Evolutionary conservation across 1,140 invertebrate species (phyloP).

Genomic region (Polypedilum pembai): DNA sequence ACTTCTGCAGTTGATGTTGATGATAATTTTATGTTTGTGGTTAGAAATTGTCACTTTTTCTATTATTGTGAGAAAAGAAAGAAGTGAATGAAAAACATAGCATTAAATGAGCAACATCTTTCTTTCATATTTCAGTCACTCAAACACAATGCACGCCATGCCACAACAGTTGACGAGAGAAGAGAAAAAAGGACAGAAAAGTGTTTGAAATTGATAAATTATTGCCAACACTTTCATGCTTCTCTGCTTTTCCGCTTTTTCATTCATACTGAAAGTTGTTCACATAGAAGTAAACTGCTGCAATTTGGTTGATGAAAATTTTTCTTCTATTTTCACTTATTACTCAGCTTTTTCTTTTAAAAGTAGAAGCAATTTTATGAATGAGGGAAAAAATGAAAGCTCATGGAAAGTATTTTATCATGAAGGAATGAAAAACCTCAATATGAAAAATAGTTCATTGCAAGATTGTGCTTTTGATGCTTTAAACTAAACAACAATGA

Average conservation of each 20-base stretch:
- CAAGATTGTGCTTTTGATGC: neutral
- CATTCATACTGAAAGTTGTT: neutral
- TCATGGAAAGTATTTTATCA: neutral
- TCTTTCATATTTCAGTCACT: neutral
- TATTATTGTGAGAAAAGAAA: neutral
- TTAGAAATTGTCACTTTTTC: neutral
- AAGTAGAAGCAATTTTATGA: neutral
- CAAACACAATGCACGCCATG: neutral
- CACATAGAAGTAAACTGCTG: neutral
- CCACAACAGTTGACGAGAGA: neutral
- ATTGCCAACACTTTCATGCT: neutral
- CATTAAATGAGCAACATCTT: conserved; percentile 23
- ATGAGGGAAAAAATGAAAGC: neutral
- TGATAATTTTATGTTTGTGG: conserved; percentile 4
- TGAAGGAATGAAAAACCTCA: conserved; percentile 4
- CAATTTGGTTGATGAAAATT: conserved; percentile 26
- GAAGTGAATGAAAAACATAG: conserved; percentile 6
- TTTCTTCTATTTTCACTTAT: neutral
- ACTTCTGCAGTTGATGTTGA: neutral
- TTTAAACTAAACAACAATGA: neutral
- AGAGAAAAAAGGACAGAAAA: neutral
- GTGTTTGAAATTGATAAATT: conserved; percentile 26
- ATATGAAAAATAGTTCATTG: conserved; percentile 14
- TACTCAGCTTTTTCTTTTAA: neutral
- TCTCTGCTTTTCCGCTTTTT: neutral